Percentiles rank a stretch among this genome's conserved stretches.
phyloP scores from a whole-genome alignment of 2,888 invertebrate species.

The Thyatira batis region DNA sequence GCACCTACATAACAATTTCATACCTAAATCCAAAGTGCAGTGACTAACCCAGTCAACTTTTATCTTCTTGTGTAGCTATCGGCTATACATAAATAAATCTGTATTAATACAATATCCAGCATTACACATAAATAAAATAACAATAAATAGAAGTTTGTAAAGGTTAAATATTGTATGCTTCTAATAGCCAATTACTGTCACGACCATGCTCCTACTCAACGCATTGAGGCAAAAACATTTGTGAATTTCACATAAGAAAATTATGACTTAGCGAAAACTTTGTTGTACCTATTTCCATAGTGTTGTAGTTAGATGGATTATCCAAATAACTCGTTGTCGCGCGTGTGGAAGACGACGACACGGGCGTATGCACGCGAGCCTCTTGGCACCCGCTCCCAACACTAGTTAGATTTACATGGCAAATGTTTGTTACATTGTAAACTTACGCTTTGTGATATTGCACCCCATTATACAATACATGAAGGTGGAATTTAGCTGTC shows the following conservation, averaged over 20 bases:
- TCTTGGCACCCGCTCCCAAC: conserved; percentile 31
- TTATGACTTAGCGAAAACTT: not conserved
- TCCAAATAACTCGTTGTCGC: conserved; percentile 26
- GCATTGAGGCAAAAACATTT: not conserved
- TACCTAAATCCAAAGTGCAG: too few species aligned
- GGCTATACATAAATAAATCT: too few species aligned
- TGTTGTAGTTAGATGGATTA: conserved; percentile 2
- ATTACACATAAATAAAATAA: too few species aligned
- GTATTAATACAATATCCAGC: too few species aligned
- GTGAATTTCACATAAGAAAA: not conserved
- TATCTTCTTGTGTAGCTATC: too few species aligned
- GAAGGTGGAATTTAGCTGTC: not conserved
- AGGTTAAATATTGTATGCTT: too few species aligned
- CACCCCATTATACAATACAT: conserved; percentile 5
- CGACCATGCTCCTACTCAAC: not conserved
- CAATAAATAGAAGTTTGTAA: too few species aligned
- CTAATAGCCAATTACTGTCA: not conserved
- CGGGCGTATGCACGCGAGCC: conserved; percentile 27
- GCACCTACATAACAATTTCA: too few species aligned
- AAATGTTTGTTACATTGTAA: conserved; percentile 32
- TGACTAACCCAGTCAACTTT: too few species aligned
- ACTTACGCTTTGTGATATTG: conserved; percentile 21
- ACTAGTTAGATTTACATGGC: conserved; percentile 34
- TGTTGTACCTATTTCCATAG: not conserved
- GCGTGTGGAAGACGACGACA: conserved; percentile 22